Evolutionary conservation across 2,797 vertebrate genomes (phyloP).

Genomic region (Pelodytes ibericus): DNA sequence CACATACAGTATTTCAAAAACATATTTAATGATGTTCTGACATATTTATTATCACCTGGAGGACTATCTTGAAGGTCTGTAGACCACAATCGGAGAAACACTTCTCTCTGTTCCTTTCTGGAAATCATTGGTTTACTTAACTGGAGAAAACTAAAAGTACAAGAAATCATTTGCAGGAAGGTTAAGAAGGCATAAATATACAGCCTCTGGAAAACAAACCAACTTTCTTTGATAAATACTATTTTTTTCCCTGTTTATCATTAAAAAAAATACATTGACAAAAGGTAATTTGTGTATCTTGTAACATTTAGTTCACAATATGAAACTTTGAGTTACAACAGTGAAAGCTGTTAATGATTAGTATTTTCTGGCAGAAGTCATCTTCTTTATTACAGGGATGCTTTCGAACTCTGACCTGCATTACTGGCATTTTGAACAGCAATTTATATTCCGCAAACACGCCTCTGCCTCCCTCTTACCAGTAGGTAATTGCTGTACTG

Average conservation of each 20-base stretch:
- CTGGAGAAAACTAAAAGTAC: too few relatives aligned
- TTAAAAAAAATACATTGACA: neutral
- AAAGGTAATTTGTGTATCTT: neutral
- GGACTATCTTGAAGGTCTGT: too few relatives aligned
- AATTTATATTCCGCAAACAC: constrained; percentile 21
- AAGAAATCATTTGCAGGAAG: too few relatives aligned
- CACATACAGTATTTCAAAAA: too few relatives aligned
- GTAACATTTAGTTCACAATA: neutral
- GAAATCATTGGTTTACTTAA: too few relatives aligned
- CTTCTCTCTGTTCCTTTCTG: too few relatives aligned
- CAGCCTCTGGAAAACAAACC: too few relatives aligned
- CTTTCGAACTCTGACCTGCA: constrained; percentile 25
- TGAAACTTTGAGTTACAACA: neutral
- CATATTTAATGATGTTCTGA: too few relatives aligned
- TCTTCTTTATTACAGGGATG: constrained; percentile 27
- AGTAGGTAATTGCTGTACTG: constrained; percentile 12
- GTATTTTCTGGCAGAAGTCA: constrained; percentile 12
- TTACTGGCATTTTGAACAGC: constrained; percentile 10
- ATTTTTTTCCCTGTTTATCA: neutral
- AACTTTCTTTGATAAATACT: too few relatives aligned
- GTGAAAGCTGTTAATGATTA: constrained; percentile 11
- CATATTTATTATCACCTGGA: too few relatives aligned
- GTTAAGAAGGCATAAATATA: too few relatives aligned
- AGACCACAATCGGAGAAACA: too few relatives aligned
- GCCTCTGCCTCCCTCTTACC: neutral